Evolutionary conservation across 2,113 vertebrate species (phyloP), one percentile per base, ranked within the genome.

Genomic region (Mellivora capensis): DNA sequence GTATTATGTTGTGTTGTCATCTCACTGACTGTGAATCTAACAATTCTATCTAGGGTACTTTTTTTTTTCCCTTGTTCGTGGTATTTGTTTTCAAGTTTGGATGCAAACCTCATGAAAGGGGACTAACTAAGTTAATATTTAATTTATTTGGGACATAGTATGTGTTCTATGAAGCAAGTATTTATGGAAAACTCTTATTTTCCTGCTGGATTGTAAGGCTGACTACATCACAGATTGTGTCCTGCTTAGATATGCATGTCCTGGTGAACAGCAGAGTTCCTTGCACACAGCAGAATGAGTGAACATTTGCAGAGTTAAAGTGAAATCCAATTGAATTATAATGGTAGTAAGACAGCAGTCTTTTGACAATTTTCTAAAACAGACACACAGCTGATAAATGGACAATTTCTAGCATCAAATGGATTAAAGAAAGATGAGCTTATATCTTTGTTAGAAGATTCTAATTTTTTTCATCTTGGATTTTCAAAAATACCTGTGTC

Each of bases 271-370:
- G 91, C 83, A 96, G 90, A 94, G 84, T 80, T 94, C 69, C 57
- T 84, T 84, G 59, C 20, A 96, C 44, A 77, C 6, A 94, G 49
- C 94, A 92, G 57, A 97, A 97, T 96, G 90, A 87, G 71, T 61
- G 80, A 94, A 95, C 84, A 93, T 87, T 94, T 96, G 90, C 61
- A 87, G 62, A 96, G 57, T 92, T 71, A 95, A 96, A 95, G 90
- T 72, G 44, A 34, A 95, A 95, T 90, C 59, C 82, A 94, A 87
- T 31, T 94, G 90, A 86, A 61, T 94, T 82, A 94, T 82, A 94
- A 91, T 95, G 47, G 42, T 72, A 79, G 44, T 47, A 87, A 96
- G 13, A 49, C 52, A 85, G 42, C 44, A 97, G 79, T 87, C 82
- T 84, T 84, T 96, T 87, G 69, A 87, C 81, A 97, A 90, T 90